These are phyloP conservation scores for Stichopus horrens DNA, from an alignment of 53 echinoderm and acorn worm species.

Conservation along the genomic window DNA sequence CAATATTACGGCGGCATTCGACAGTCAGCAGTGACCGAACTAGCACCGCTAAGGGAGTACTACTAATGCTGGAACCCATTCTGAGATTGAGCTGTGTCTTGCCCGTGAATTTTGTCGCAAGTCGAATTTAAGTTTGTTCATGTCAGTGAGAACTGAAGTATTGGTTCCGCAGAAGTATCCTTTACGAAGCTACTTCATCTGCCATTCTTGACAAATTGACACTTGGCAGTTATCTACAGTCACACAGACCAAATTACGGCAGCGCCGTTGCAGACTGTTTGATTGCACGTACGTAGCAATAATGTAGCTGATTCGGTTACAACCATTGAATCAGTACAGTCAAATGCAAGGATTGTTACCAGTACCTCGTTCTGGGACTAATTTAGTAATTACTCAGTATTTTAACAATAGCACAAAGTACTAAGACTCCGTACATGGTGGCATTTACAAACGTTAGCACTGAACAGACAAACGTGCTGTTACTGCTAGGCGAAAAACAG, in stretches of 20 bases:
- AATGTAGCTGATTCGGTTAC: slow-evolving; percentile 1
- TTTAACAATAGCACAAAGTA: too few relatives aligned
- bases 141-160: too few relatives aligned
- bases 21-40: slow-evolving; percentile 18
- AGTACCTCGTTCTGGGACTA: neutral
- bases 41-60: slow-evolving; percentile 13
- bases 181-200: too few relatives aligned
- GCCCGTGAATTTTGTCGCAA: neutral
- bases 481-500: too few relatives aligned
- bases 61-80: neutral
- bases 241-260: too few relatives aligned
- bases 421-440: too few relatives aligned
- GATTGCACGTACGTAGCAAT: neutral
- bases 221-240: too few relatives aligned
- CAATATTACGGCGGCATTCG: neutral
- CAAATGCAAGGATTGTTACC: neutral
- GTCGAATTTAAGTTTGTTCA: too few relatives aligned
- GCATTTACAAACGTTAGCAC: too few relatives aligned
- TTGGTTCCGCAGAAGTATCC: too few relatives aligned
- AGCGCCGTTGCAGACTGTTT: neutral
- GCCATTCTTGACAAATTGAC: too few relatives aligned
- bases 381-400: neutral
- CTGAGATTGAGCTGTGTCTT: neutral
- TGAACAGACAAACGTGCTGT: too few relatives aligned
- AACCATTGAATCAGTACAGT: neutral